Percentiles rank a stretch among this genome's conserved stretches.
These are phyloP conservation scores for Hybos culiciformis DNA, from an alignment of 2,888 invertebrate genomes.

Conservation along the genomic window DNA sequence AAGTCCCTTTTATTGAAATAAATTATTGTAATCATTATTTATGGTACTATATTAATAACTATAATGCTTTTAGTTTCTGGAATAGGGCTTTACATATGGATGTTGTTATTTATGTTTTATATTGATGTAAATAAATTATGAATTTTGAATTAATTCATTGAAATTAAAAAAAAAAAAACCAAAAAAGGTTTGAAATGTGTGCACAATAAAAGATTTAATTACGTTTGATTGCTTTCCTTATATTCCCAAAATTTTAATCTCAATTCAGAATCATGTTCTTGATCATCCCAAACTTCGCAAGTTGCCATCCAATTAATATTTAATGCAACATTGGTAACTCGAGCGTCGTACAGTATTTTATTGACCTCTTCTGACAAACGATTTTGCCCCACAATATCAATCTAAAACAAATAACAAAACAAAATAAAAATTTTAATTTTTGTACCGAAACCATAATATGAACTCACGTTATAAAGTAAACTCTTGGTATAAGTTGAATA, in stretches of 20 bases:
- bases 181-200: background rate
- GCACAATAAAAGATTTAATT: constrained; percentile 18
- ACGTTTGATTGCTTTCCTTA: constrained; percentile 44
- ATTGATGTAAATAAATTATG: background rate
- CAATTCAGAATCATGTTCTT: constrained; percentile 44
- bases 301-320: constrained; percentile 63
- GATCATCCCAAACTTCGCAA: constrained; percentile 47
- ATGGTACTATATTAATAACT: too few relatives aligned
- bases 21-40: too few relatives aligned
- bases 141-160: background rate
- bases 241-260: constrained; percentile 66
- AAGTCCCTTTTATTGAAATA: too few relatives aligned
- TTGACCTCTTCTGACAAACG: constrained; percentile 48
- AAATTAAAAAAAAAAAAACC: background rate
- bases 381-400: constrained; percentile 60
- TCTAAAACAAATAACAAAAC: constrained; percentile 29
- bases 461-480: constrained; percentile 55
- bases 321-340: constrained; percentile 52
- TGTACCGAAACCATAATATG: background rate
- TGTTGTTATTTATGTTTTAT: too few relatives aligned
- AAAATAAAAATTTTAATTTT: background rate
- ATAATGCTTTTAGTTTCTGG: too few relatives aligned
- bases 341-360: constrained; percentile 45
- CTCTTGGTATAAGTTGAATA: constrained; percentile 49
- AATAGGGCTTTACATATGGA: too few relatives aligned